phyloP scores from a whole-genome alignment of 2,888 invertebrate species.

The Agrotis segetum region DNA sequence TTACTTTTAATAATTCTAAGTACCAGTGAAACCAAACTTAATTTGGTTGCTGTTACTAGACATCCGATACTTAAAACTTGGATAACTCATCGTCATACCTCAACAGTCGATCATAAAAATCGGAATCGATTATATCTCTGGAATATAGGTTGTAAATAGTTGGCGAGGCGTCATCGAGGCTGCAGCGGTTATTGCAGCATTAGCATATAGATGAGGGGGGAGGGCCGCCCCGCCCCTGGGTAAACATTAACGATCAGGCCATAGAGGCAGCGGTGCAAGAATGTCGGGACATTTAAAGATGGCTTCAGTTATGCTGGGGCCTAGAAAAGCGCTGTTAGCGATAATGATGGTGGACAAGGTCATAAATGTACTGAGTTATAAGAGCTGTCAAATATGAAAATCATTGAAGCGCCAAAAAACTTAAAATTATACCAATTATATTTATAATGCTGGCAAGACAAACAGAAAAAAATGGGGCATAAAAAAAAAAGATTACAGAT shows the following conservation, averaged over 20 bases:
- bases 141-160: slow-evolving; percentile 57
- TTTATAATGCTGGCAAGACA: not conserved
- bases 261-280: slow-evolving; percentile 31
- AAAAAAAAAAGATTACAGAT: not conserved
- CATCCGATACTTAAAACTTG: not conserved
- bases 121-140: slow-evolving; percentile 49
- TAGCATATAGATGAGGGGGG: slow-evolving; percentile 68
- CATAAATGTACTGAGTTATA: not conserved
- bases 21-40: not conserved
- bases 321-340: not conserved
- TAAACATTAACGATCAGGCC: slow-evolving; percentile 61
- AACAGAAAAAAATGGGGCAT: not conserved
- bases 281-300: not conserved
- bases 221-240: slow-evolving; percentile 57
- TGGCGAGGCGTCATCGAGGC: slow-evolving; percentile 61
- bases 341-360: not conserved
- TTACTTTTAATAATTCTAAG: no score
- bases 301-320: not conserved
- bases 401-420: not conserved
- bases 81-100: not conserved
- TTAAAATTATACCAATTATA: not conserved
- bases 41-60: no score
- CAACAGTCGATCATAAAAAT: slow-evolving; percentile 23
- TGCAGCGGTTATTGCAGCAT: slow-evolving; percentile 63
- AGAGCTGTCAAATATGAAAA: no score